Evolutionary conservation across 1,140 invertebrate species (phyloP).

Genomic region (Cherax quadricarinatus): DNA sequence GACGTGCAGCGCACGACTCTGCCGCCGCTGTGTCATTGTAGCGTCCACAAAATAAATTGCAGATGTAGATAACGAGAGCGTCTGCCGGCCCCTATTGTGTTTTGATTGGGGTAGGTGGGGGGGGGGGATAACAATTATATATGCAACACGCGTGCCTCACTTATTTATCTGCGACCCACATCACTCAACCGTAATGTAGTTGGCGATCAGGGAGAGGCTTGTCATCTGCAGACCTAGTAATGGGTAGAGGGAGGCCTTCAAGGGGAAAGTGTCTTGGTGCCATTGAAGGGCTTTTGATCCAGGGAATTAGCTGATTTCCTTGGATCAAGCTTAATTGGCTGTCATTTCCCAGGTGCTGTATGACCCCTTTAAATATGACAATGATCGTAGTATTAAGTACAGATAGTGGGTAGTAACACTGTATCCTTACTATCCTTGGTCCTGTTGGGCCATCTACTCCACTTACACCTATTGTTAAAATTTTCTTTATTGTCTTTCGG

Average conservation of each 20-base stretch:
- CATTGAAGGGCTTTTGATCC: too few relatives aligned
- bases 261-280: too few relatives aligned
- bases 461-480: too few relatives aligned
- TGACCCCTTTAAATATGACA: too few relatives aligned
- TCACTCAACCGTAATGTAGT: neutral
- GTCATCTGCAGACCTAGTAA: neutral
- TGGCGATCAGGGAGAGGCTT: neutral
- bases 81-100: constrained; percentile 15
- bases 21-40: constrained; percentile 38
- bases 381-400: too few relatives aligned
- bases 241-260: neutral
- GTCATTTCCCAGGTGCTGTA: too few relatives aligned
- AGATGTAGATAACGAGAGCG: constrained; percentile 25
- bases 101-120: constrained; percentile 1
- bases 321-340: too few relatives aligned
- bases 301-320: too few relatives aligned
- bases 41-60: constrained; percentile 37
- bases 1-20: neutral
- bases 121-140: constrained; percentile 4
- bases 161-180: constrained; percentile 15
- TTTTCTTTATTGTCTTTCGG: too few relatives aligned
- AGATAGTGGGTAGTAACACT: too few relatives aligned
- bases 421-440: too few relatives aligned
- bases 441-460: too few relatives aligned
- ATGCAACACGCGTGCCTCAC: constrained; percentile 44